phyloP scores from a whole-genome alignment of 2,113 vertebrate species.

The Diadophis punctatus region DNA sequence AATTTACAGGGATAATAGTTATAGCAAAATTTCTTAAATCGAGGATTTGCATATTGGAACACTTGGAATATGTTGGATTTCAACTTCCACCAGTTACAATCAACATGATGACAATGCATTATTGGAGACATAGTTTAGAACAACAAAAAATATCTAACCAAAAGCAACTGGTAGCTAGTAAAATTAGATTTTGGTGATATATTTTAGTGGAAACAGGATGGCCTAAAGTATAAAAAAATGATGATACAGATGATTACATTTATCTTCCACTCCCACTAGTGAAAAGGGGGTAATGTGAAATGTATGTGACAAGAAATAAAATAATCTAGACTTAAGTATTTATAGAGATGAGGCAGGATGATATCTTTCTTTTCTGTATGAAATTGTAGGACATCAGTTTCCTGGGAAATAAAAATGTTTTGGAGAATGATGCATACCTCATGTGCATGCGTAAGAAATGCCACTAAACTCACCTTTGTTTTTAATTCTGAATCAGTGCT shows the following conservation, averaged over 20 bases:
- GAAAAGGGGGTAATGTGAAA: neutral
- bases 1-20: neutral
- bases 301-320: neutral
- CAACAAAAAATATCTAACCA: neutral
- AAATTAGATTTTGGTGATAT: neutral
- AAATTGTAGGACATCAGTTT: neutral
- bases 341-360: neutral
- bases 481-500: neutral
- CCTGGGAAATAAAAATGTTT: neutral
- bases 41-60: neutral
- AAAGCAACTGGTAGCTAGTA: neutral
- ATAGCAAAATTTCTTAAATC: neutral
- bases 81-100: neutral
- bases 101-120: neutral
- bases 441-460: neutral
- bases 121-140: neutral
- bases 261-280: neutral
- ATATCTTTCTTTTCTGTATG: neutral
- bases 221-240: neutral
- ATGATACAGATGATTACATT: neutral
- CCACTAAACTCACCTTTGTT: neutral
- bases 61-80: neutral
- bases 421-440: neutral
- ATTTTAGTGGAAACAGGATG: neutral
- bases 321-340: neutral